Evolutionary conservation across 2,888 invertebrate genomes (phyloP), one percentile per base, ranked within the genome.

Genomic region (Chironomus riparius): DNA sequence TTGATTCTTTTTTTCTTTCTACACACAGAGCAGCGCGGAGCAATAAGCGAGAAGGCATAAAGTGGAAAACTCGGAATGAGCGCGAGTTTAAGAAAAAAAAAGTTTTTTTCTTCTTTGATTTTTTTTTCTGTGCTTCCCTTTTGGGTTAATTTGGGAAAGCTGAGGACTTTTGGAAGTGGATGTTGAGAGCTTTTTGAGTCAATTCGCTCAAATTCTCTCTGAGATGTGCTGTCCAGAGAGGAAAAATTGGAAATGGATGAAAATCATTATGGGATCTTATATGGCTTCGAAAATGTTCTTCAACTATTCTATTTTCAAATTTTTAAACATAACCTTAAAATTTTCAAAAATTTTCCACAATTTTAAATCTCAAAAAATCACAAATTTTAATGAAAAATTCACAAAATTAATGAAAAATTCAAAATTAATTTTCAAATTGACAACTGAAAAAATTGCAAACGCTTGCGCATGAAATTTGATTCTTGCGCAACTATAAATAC

Each of bases 401-500:
- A 21, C 21, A 65, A 10, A 65, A 24, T 24, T 12, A 65, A 24
- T 1, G 24, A 65, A 65, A 18, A 4, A 22, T 21, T 13, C 1
- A 6, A 7, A 28, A 6, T 28, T 4, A 38, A 1, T 10, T 10
- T 38, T 38, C 4, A 1, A 7, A 38, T 38, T 2, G 10, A 38
- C 38, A 10, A 38, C 10, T 38, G 38, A 18, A 15, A 18, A 56
- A 15, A 15, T 65, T 65, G 13, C 13, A 24, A 22, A 65, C 65
- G 65, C 65, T 65, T 65, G 65, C 65, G 65, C 65, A 21, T 65
- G 13, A 65, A 65, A 65, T 65, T 65, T 22, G 21, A 65, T 65
- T 21, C 65, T 65, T 65, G 65, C 65, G 65, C 65, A 65, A 65
- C 21, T 21, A 65, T 65, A 12, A 65, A 65, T 56, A 56, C 56